phyloP scores from a whole-genome alignment of 2,113 vertebrate species.

The Dendrocopos noguchii region DNA sequence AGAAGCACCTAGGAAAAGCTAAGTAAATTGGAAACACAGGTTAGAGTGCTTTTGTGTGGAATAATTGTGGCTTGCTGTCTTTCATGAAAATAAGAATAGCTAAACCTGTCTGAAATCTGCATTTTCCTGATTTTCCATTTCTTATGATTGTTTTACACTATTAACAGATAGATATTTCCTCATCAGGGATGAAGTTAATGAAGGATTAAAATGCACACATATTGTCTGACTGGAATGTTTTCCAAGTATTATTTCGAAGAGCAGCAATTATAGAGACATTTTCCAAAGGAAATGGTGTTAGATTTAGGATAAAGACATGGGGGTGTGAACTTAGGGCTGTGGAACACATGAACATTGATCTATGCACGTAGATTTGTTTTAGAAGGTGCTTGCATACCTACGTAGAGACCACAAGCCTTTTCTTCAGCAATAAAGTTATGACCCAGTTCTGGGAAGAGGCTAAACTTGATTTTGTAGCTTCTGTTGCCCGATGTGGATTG shows the following conservation, averaged over 20 bases:
- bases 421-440: background rate
- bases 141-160: background rate
- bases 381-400: background rate
- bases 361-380: background rate
- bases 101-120: background rate
- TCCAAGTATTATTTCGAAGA: background rate
- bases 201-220: background rate
- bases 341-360: background rate
- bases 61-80: background rate
- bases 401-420: background rate
- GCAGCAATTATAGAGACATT: background rate
- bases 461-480: constrained; percentile 2
- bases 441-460: background rate
- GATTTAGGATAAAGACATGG: background rate
- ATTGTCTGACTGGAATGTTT: background rate
- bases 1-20: background rate
- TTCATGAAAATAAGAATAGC: background rate
- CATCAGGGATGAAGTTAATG: accelerated
- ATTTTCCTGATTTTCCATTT: background rate
- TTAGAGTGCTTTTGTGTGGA: background rate
- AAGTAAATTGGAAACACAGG: background rate
- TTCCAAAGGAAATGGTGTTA: background rate
- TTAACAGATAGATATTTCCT: constrained; percentile 1
- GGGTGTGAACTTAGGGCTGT: background rate
- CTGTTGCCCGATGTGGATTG: background rate